These are phyloP conservation scores for Cyclophora albipunctata DNA, from an alignment of 2,888 invertebrate species.

Conservation along the genomic window DNA sequence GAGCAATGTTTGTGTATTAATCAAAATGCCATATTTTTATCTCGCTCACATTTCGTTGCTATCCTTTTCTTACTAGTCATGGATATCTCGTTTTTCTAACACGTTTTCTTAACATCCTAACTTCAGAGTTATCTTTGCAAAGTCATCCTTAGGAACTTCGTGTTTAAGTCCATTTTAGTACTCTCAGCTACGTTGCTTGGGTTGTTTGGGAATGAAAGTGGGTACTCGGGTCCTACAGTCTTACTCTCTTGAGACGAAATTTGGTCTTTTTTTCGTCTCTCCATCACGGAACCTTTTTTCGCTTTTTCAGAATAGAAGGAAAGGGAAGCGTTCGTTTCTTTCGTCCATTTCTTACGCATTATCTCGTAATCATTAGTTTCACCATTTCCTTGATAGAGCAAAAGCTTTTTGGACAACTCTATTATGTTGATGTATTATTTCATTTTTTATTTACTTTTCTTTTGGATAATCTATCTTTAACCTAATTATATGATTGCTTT, in stretches of 20 bases:
- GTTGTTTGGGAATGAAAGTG: conserved; percentile 26
- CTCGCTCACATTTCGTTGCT: conserved; percentile 50
- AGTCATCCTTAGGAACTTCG: too few relatives aligned
- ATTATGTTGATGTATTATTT: conserved; percentile 43
- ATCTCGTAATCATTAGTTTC: conserved; percentile 69
- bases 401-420: conserved; percentile 54
- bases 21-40: conserved; percentile 72
- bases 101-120: conserved; percentile 37
- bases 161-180: too few relatives aligned
- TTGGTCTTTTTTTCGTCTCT: conserved; percentile 68
- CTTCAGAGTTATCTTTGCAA: conserved; percentile 5
- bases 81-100: conserved; percentile 59
- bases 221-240: conserved; percentile 62
- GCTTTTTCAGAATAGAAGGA: conserved; percentile 67
- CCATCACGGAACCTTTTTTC: conserved; percentile 67
- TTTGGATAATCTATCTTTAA: conserved; percentile 5
- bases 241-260: conserved; percentile 73
- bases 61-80: conserved; percentile 60
- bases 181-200: conserved; percentile 16
- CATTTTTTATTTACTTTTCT: conserved; percentile 22
- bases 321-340: conserved; percentile 61
- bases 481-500: not conserved
- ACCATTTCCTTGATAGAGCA: conserved; percentile 53
- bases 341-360: conserved; percentile 69
- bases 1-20: conserved; percentile 74